Evolutionary conservation across 2,113 vertebrate species (phyloP).

Genomic region (Collichthys lucidus): DNA sequence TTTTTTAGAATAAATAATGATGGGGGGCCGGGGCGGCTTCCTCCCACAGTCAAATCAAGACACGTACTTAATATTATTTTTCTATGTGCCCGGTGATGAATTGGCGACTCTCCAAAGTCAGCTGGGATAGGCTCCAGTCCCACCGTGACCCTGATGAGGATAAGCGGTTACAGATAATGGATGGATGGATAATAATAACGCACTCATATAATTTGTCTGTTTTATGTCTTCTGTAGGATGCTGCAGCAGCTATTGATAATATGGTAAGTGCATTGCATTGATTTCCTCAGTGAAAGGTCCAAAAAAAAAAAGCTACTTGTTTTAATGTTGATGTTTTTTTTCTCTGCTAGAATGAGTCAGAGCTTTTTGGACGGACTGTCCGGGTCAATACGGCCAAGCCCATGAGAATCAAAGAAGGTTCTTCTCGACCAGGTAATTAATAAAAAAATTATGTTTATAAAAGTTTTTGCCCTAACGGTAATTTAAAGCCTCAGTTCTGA

Average conservation of each 20-base stretch:
- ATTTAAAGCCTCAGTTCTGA: neutral
- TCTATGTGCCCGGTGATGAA: too few relatives aligned
- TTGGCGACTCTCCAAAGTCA: too few relatives aligned
- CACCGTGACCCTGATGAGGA: too few relatives aligned
- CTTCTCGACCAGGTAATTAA: conserved; percentile 91
- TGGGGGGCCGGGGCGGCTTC: too few relatives aligned
- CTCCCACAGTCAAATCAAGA: too few relatives aligned
- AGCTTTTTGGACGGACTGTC: conserved; percentile 95
- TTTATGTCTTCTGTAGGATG: conserved; percentile 84
- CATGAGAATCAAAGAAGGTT: conserved; percentile 97
- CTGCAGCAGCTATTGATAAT: conserved; percentile 96
- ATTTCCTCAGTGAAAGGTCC: neutral
- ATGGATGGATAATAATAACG: too few relatives aligned
- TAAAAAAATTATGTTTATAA: neutral
- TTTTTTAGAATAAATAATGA: neutral
- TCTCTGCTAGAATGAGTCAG: conserved; percentile 91
- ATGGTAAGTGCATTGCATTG: conserved; percentile 85
- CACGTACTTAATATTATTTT: too few relatives aligned
- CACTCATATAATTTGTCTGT: too few relatives aligned
- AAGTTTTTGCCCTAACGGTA: neutral
- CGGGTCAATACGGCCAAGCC: conserved; percentile 97
- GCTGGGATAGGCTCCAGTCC: too few relatives aligned
- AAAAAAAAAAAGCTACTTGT: neutral
- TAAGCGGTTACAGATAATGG: too few relatives aligned
- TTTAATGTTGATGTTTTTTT: neutral